Evolutionary conservation across 2,113 vertebrate species (phyloP).

Genomic region (Canis aureus): DNA sequence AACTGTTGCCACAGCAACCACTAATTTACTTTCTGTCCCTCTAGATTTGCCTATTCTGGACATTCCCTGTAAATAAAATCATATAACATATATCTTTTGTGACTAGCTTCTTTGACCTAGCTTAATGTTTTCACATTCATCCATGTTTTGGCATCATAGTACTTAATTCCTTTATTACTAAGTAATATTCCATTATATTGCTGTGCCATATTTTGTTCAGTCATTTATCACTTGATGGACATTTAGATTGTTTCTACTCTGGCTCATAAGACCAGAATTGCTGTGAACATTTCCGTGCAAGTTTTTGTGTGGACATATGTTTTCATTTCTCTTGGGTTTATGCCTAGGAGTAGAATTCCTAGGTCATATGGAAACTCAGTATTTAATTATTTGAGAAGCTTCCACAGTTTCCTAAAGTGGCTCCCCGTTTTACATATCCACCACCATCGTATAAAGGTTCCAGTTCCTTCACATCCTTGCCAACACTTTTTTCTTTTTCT

Average conservation of each 20-base stretch:
- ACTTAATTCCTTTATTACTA: conserved; percentile 33
- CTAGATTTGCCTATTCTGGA: background rate
- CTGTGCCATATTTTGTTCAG: background rate
- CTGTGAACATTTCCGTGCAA: background rate
- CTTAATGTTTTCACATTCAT: conserved; percentile 4
- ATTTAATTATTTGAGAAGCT: background rate
- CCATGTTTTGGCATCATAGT: background rate
- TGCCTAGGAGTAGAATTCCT: background rate
- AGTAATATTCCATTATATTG: background rate
- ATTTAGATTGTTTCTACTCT: background rate
- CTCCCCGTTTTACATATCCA: background rate
- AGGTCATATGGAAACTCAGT: background rate
- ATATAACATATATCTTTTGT: background rate
- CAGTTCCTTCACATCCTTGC: background rate
- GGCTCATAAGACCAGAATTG: background rate
- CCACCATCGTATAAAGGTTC: background rate
- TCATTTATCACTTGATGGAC: background rate
- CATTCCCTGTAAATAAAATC: background rate
- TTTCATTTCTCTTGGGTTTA: background rate
- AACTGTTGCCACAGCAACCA: background rate
- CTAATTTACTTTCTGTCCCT: background rate
- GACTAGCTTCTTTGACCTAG: background rate
- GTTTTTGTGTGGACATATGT: background rate
- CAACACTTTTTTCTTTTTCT: background rate
- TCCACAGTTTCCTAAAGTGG: background rate